phyloP scores from a whole-genome alignment of 2,797 vertebrate species.

The Melanogrammus aeglefinus region DNA sequence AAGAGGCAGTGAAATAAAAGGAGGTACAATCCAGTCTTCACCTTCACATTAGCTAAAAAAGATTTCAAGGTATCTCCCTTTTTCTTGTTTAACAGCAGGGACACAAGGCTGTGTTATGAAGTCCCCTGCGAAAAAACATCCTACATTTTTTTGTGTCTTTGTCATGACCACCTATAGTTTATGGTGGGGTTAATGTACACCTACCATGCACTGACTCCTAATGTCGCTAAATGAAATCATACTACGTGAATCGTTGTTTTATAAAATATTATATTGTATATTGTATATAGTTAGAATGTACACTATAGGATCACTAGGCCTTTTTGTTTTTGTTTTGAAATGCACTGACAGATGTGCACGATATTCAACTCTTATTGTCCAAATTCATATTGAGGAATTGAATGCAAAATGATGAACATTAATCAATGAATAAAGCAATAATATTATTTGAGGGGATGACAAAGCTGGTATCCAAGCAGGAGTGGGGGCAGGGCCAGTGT shows the following conservation, averaged over 20 bases:
- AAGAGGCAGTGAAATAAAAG: slow-evolving; percentile 59
- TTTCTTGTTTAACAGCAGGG: slow-evolving; percentile 35
- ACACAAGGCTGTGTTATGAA: slow-evolving; percentile 25
- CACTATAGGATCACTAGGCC: not conserved
- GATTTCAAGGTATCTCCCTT: slow-evolving; percentile 56
- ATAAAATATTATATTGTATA: not conserved
- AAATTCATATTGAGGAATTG: slow-evolving; percentile 2
- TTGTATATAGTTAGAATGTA: not conserved
- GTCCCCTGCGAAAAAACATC: slow-evolving; percentile 8
- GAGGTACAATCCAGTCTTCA: slow-evolving; percentile 64
- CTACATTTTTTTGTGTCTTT: slow-evolving; percentile 14
- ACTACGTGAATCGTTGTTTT: not conserved
- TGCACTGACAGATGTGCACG: not conserved
- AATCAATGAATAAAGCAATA: not conserved
- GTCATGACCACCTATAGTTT: slow-evolving; percentile 12
- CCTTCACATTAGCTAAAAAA: slow-evolving; percentile 50
- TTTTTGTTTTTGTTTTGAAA: slow-evolving; percentile 6
- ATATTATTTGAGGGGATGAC: not conserved
- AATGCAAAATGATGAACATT: not conserved
- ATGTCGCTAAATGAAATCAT: not conserved
- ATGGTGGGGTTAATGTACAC: not conserved
- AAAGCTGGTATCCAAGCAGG: not conserved
- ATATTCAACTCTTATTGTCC: not conserved
- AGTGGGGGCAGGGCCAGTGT: slow-evolving; percentile 3
- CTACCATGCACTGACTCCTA: not conserved